Base-by-base conservation (phyloP, 2,113 vertebrate species). In the Butorides virescens region DNA sequence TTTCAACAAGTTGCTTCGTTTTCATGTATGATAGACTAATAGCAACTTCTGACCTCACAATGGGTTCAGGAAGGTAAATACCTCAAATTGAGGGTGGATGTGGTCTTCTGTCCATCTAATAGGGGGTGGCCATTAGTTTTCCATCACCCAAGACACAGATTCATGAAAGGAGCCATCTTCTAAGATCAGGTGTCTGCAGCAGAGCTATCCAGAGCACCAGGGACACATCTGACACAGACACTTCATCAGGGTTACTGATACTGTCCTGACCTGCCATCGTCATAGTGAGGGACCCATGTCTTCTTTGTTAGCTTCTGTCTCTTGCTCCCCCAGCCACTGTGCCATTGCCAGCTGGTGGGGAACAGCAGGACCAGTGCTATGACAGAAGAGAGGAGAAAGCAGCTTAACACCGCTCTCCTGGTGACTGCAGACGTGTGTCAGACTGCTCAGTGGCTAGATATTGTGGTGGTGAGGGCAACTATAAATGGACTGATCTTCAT, bases 251-350 rank as follows among this genome's bases (percentile, higher is more conserved):
- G 29, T 72, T n/a, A 29, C 13, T 56, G 36, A 15, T 29, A 47
- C 14, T 52, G 65, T 66, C 1, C 3, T 25, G 9, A 27, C 9
- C 10, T 65, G 13, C 8, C 46, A 32, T 15, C 2, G 3, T 6
- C 52, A 46, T 9, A 23, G 5, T 0, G 3, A 74, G 13, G 9
- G 16, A 67, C 21, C 3, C 13, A 21, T 4, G 4, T 21, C 5
- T 56, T 8, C 11, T 58, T 44, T 4, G 1, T 42, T 25, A 68
- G 14, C 37, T 86, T 14, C 32, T 83, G 0, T 47, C 15, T 71
- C n/a, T 53, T 2, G 1, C 36, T 78, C 5, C 16, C 9, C 37
- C 9, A 67, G 56, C 7, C 37, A 73, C 53, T 2, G 1, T 11
- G 16, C 9, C 4, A 2, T 66, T 78, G 29, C n/a, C 42, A 67